These are phyloP conservation scores for Atherinomorus stipes DNA, from an alignment of 2,113 vertebrate genomes.

Conservation along the genomic window DNA sequence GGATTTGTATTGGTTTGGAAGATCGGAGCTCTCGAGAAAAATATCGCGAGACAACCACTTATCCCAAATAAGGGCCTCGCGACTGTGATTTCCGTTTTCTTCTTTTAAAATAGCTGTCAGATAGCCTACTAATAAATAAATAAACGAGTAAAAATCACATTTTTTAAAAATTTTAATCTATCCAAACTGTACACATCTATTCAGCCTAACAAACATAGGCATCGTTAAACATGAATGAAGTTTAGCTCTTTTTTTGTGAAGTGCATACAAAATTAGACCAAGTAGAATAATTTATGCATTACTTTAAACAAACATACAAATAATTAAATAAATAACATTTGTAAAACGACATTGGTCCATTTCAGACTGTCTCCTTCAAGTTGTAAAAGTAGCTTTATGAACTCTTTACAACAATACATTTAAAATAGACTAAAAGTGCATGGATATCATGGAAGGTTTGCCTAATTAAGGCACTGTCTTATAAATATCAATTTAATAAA, in stretches of 20 bases:
- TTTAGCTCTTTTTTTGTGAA: not conserved
- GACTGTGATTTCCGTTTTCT: not conserved
- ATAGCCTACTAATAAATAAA: not conserved
- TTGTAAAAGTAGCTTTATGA: conserved; percentile 15
- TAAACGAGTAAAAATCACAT: not conserved
- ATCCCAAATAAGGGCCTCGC: not conserved
- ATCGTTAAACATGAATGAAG: conserved; percentile 10
- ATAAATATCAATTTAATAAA: conserved; percentile 38
- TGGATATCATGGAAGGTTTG: not conserved
- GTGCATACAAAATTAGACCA: not conserved
- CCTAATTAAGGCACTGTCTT: not conserved
- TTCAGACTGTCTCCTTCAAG: conserved; percentile 6
- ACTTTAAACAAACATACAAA: not conserved
- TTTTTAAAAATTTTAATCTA: not conserved
- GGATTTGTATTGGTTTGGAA: conserved; percentile 51
- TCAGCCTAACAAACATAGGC: not conserved
- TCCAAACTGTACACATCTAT: not conserved
- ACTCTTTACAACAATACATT: conserved; percentile 19
- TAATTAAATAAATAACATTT: not conserved
- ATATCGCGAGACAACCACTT: conserved; percentile 49
- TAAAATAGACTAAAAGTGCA: conserved; percentile 52
- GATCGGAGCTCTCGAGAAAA: conserved; percentile 8
- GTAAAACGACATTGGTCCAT: conserved; percentile 45
- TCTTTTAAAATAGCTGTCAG: too few species aligned
- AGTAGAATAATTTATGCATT: too few species aligned